Evolutionary conservation across 2,888 invertebrate species (phyloP).

Genomic region (Allacma fusca): DNA sequence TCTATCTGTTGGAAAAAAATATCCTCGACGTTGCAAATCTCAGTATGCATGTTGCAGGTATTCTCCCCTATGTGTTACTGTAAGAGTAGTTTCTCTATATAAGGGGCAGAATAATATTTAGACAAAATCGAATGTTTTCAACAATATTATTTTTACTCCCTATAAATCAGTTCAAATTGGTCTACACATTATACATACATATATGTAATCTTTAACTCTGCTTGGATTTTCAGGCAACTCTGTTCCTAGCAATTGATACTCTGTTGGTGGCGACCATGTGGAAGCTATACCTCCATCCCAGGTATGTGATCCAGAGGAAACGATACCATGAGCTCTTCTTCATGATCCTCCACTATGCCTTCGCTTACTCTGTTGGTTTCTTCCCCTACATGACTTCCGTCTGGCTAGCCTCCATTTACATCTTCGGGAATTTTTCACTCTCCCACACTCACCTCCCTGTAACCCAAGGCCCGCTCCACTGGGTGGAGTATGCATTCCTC

Average conservation of each 20-base stretch:
- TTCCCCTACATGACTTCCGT: conserved; percentile 54
- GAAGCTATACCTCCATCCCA: conserved; percentile 58
- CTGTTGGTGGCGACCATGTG: conserved; percentile 57
- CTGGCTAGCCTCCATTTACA: conserved; percentile 60
- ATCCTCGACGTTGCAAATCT: no score
- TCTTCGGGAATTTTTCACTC: conserved; percentile 60
- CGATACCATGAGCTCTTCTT: conserved; percentile 54
- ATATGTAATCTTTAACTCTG: neutral
- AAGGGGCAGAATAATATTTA: no score
- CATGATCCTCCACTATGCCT: conserved; percentile 56
- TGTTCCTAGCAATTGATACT: conserved; percentile 58
- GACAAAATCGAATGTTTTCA: no score
- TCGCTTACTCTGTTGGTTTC: conserved; percentile 56
- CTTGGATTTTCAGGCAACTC: conserved; percentile 40
- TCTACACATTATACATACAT: no score
- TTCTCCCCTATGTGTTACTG: no score
- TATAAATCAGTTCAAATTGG: neutral
- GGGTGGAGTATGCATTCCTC: conserved; percentile 53
- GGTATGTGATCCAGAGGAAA: conserved; percentile 53
- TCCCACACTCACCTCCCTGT: conserved; percentile 59
- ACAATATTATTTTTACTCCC: no score
- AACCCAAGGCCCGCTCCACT: conserved; percentile 47
- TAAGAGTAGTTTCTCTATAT: no score
- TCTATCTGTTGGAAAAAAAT: no score
- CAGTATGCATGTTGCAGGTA: no score